Evolutionary conservation across 2,888 invertebrate species (phyloP).

Genomic region (Margaritifera margaritifera): DNA sequence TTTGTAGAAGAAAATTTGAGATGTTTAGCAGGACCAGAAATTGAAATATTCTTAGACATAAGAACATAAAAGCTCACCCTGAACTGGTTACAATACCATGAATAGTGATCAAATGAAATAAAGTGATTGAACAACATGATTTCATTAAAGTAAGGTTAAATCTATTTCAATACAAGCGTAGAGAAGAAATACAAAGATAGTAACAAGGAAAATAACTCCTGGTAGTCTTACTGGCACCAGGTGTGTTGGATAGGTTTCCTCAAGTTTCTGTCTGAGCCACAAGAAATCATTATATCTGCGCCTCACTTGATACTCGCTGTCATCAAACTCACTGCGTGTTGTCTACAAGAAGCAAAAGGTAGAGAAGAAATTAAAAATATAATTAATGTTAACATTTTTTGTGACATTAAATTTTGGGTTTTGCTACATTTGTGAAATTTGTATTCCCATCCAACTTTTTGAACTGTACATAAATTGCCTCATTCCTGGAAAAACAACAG

Average conservation of each 20-base stretch:
- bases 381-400: neutral
- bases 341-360: slow-evolving; percentile 72
- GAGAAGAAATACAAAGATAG: neutral
- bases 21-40: neutral
- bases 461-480: too few relatives aligned
- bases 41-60: neutral
- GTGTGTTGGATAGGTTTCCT: slow-evolving; percentile 80
- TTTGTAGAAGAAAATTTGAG: too few relatives aligned
- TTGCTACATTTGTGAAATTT: too few relatives aligned
- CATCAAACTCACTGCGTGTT: slow-evolving; percentile 79
- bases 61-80: neutral
- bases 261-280: slow-evolving; percentile 80
- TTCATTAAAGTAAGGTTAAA: too few relatives aligned
- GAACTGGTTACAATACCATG: neutral
- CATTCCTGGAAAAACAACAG: too few relatives aligned
- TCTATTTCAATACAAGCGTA: neutral
- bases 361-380: neutral
- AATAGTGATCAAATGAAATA: neutral
- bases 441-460: too few relatives aligned
- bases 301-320: slow-evolving; percentile 80
- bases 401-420: neutral
- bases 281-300: slow-evolving; percentile 83
- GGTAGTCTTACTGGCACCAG: slow-evolving; percentile 79
- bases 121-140: neutral
- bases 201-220: neutral